Percentiles rank a stretch among this genome's conserved stretches.
Conservation (phyloP, 2,888 invertebrate species). For the Cephonodes hylas region DNA sequence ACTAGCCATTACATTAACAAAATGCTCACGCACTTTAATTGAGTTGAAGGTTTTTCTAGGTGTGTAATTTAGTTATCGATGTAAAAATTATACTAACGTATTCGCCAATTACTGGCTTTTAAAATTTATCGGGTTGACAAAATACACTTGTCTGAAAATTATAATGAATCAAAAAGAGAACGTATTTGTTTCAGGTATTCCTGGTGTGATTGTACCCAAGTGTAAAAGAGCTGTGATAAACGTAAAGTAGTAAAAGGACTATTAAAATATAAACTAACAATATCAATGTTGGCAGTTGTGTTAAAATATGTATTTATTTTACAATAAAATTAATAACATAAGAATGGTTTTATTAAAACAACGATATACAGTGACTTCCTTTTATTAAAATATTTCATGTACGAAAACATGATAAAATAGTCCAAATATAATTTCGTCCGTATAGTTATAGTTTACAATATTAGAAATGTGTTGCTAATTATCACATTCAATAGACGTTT, state of each 20-base stretch:
- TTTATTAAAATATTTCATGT: conserved; percentile 29
- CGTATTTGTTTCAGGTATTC: conserved; percentile 23
- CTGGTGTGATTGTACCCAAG: conserved; percentile 29
- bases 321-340: conserved; percentile 38
- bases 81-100: too few species aligned
- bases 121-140: neutral
- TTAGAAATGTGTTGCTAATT: too few species aligned
- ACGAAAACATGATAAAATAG: neutral
- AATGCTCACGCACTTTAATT: too few species aligned
- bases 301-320: conserved; percentile 40
- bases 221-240: conserved; percentile 66
- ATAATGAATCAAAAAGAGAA: neutral
- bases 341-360: conserved; percentile 33
- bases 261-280: neutral
- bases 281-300: conserved; percentile 27
- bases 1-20: neutral
- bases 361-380: conserved; percentile 36
- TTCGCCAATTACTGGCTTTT: too few species aligned
- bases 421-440: too few species aligned
- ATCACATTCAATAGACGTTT: too few species aligned
- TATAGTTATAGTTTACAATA: too few species aligned
- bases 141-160: neutral
- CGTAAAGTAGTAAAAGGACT: conserved; percentile 16
- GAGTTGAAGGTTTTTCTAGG: too few species aligned
- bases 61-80: too few species aligned